Evolutionary conservation across 1,140 invertebrate genomes (phyloP), one percentile per base, ranked within the genome.

Genomic region (Drosophila kepulauana): DNA sequence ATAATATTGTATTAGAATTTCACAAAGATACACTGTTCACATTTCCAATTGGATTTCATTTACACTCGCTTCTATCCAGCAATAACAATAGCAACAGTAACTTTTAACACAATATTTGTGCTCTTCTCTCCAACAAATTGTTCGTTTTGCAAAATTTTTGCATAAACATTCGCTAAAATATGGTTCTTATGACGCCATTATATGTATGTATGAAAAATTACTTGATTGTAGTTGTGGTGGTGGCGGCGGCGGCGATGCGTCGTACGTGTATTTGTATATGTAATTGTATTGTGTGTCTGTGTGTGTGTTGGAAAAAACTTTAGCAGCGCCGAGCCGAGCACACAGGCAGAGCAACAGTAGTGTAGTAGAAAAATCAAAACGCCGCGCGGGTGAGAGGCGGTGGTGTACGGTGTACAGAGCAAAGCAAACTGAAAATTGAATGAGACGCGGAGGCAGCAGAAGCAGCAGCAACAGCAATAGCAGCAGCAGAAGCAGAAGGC

Each of bases 301-400:
- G 62, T 70, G 79, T 68, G 79, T 68, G 35, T 38, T 38, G 78
- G 70, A 74, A 78, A 78, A 73, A 78, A 78, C 64, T 77, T 77
- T 73, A 65, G 74, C 74, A 76, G 81, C 75, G 76, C 75, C 52
- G 33, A 33, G 33, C 33, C 33, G 33, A 33, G 33, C 35, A 38
- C 35, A 38, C 35, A 38, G 35, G 35, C 35, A 58, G 66, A 72
- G 82, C 82, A 86, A 86, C 82, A 87, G 82, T 88, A 87, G 84
- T 89, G 82, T 88, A 87, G 84, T 89, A 78, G 71, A 89, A 87
- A 84, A 89, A 89, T 89, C 85, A 85, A 81, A 89, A 89, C 80
- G 86, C 85, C 85, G 85, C 85, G 85, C 86, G 86, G 85, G 85
- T 89, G 85, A 81, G 84, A 82, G 80, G 85, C 84, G 84, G 81